A percentile compares a stretch with the other conserved stretches of the same genome.
Evolutionary conservation across 2,113 vertebrate species (phyloP).

Genomic region (Aphelocoma coerulescens): DNA sequence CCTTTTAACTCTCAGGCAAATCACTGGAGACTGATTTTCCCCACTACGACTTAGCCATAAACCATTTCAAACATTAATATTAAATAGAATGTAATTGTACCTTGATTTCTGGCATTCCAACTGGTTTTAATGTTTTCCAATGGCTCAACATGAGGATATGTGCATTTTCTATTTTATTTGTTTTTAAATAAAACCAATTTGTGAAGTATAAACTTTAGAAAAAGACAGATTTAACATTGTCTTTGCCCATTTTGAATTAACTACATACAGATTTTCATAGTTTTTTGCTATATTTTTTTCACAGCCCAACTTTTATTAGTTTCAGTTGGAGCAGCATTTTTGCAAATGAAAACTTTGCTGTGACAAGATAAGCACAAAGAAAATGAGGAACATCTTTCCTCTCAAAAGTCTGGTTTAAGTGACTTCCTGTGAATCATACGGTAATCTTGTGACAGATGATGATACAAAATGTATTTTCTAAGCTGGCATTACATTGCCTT

Average conservation of each 20-base stretch:
- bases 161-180: background rate
- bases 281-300: background rate
- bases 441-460: conserved; percentile 29
- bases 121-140: background rate
- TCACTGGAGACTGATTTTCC: background rate
- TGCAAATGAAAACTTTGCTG: conserved; percentile 11
- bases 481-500: background rate
- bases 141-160: background rate
- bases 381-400: conserved; percentile 18
- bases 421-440: conserved; percentile 23
- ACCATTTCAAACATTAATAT: background rate
- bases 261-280: background rate
- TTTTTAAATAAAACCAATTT: background rate
- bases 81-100: background rate
- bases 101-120: background rate
- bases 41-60: background rate
- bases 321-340: background rate
- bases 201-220: background rate
- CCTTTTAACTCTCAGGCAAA: background rate
- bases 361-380: conserved; percentile 2
- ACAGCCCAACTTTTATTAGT: background rate
- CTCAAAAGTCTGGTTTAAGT: conserved; percentile 21
- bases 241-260: background rate
- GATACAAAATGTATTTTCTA: conserved; percentile 10
- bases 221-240: background rate